phyloP scores from a whole-genome alignment of 1,140 invertebrate species.

The Brachionus koreanus region DNA sequence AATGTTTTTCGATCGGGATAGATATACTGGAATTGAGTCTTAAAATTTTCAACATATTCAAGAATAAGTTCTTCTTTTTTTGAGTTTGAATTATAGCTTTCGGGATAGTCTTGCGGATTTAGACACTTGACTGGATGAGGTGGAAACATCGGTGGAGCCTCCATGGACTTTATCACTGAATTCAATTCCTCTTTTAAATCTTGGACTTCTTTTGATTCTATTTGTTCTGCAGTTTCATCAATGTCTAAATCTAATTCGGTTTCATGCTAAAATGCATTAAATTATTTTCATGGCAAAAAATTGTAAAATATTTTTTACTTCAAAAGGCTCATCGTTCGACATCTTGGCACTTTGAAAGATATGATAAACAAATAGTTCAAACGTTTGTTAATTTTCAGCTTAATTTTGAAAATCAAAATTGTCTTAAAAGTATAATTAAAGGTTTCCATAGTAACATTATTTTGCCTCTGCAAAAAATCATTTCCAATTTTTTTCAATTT shows the following conservation, averaged over 20 bases:
- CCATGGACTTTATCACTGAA: not conserved
- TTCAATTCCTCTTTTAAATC: slow-evolving; percentile 31
- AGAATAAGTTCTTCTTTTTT: slow-evolving; percentile 72
- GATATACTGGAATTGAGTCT: slow-evolving; percentile 69
- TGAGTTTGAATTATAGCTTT: slow-evolving; percentile 68
- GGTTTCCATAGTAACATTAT: not conserved
- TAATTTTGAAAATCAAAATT: not conserved
- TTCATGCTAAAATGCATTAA: not conserved
- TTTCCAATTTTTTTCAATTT: not conserved
- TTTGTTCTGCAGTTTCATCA: slow-evolving; percentile 23
- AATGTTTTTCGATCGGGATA: slow-evolving; percentile 69
- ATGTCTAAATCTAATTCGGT: slow-evolving; percentile 20
- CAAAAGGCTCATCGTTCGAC: not conserved
- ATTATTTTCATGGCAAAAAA: not conserved
- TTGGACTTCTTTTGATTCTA: slow-evolving; percentile 32
- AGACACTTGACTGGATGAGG: slow-evolving; percentile 26
- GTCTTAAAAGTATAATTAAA: not conserved
- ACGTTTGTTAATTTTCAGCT: not conserved
- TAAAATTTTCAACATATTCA: slow-evolving; percentile 67
- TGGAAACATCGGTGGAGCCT: slow-evolving; percentile 42
- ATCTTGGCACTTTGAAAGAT: not conserved
- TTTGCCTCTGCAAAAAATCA: not conserved
- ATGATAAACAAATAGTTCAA: not conserved
- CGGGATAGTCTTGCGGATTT: slow-evolving; percentile 7
- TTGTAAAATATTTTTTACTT: not conserved